Evolutionary conservation across 2,113 vertebrate genomes (phyloP), one percentile per base, ranked within the genome.

Genomic region (Holacanthus passer): DNA sequence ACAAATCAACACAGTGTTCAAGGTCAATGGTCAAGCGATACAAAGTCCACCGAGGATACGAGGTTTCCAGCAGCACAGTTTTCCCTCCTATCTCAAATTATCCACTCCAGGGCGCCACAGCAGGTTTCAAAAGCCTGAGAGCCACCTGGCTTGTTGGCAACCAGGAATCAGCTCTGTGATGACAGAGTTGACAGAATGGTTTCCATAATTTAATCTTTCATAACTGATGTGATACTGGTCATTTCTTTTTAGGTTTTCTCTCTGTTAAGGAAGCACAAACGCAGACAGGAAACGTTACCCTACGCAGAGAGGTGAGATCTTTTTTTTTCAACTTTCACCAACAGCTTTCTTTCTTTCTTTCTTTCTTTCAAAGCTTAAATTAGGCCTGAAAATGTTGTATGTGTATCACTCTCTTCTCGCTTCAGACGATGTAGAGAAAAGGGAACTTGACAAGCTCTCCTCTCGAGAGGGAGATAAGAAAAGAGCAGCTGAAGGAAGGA

Each of bases 361-460:
- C 4, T 31, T 16, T 31, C 35, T 37, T 37, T 37, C 35, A 37
- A 13, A 64, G 62, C 47, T 66, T 35, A 45, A 62, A 86, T 62
- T 45, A 65, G 22, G 17, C 3, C n/a, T 29, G 13, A 53, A 77
- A 72, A 67, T 70, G 35, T 58, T 37, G 3, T 24, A 53, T 37
- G 3, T 24, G 47, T 73, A 68, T 77, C 50, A 47, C 17, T 31
- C 41, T 68, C 39, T 17, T 39, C 47, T 55, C 55, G 47, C n/a
- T 79, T 71, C 41, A 79, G 48, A 62, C 1, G 20, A 63, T 43
- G 75, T 56, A 5, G 12, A 76, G 48, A 76, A 87, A 77, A 79
- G 85, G 88, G 77, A 88, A 83, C 73, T 78, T 75, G 79, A 88
- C 76, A 82, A 81, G 82, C 73, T 86, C 73, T 81, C 56, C 65